Evolutionary conservation across 2,113 vertebrate species (phyloP).

Genomic region (Oncorhynchus gorbuscha): DNA sequence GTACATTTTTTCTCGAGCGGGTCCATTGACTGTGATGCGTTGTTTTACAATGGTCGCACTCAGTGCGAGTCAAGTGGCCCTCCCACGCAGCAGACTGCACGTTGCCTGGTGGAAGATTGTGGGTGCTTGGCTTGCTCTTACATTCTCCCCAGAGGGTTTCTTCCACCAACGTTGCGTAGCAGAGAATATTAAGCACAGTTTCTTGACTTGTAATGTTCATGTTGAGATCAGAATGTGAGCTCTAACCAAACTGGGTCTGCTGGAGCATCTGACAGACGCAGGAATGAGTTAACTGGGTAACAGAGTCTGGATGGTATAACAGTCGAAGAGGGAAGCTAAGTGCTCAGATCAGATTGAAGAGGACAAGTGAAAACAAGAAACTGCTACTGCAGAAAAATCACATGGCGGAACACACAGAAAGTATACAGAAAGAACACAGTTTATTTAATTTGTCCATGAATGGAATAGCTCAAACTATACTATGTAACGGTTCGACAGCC

Average conservation of each 20-base stretch:
- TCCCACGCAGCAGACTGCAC: constrained; percentile 51
- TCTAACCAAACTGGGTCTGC: neutral
- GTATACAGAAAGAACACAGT: neutral
- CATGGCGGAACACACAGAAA: neutral
- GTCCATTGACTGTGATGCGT: constrained; percentile 30
- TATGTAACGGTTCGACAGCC: neutral
- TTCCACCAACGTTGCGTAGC: constrained; percentile 35
- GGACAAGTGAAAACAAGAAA: neutral
- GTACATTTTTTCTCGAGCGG: constrained; percentile 17
- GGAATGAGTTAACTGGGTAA: neutral
- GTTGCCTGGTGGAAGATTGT: constrained; percentile 17
- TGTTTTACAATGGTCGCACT: constrained; percentile 31
- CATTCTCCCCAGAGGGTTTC: constrained; percentile 45
- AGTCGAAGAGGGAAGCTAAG: neutral
- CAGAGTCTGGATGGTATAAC: neutral
- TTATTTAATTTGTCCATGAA: neutral
- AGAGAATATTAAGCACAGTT: constrained; percentile 31
- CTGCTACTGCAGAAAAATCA: neutral
- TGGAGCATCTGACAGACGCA: neutral
- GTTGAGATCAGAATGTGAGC: neutral
- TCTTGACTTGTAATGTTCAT: neutral
- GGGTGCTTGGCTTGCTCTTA: constrained; percentile 37
- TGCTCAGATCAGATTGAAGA: neutral
- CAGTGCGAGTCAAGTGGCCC: constrained; percentile 41
- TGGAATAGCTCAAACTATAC: neutral